Conservation (phyloP, 2,888 invertebrate species). For the Lasius platythorax region DNA sequence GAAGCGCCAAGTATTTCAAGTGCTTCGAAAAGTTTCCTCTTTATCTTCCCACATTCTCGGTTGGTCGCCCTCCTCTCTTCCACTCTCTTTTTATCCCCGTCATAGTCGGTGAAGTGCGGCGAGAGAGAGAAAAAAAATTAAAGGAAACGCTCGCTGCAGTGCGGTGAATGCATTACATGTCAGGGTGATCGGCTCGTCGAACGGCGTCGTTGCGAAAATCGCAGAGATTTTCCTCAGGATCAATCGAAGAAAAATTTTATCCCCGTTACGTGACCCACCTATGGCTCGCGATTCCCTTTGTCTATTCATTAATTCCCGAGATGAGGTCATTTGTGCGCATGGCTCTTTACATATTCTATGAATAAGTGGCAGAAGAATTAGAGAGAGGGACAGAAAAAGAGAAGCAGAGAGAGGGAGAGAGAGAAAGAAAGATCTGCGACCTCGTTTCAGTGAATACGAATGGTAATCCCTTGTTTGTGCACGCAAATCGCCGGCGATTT, state of each 20-base stretch:
- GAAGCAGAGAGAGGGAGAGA: not conserved
- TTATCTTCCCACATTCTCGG: constrained; percentile 47
- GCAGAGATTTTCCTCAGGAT: constrained; percentile 57
- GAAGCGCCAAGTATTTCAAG: constrained; percentile 69
- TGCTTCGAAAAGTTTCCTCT: constrained; percentile 69
- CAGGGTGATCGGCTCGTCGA: constrained; percentile 61
- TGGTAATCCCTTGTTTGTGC: constrained; percentile 40
- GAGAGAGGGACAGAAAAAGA: not conserved
- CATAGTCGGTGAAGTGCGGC: constrained; percentile 15
- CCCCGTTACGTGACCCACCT: constrained; percentile 68
- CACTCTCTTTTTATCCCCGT: constrained; percentile 49
- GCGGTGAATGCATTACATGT: constrained; percentile 70
- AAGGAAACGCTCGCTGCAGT: constrained; percentile 76
- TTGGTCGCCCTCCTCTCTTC: constrained; percentile 10
- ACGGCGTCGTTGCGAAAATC: constrained; percentile 27
- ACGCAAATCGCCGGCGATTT: constrained; percentile 39
- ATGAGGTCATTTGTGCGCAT: constrained; percentile 48
- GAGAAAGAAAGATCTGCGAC: not conserved
- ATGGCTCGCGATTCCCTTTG: constrained; percentile 15
- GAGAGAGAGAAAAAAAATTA: constrained; percentile 60
- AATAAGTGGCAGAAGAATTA: constrained; percentile 41
- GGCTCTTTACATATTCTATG: constrained; percentile 37
- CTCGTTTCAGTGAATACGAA: constrained; percentile 37
- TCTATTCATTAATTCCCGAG: constrained; percentile 57
- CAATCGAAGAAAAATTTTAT: constrained; percentile 70